Percentiles rank a stretch among this genome's conserved stretches.
Conservation (phyloP, 1,140 invertebrate species). For the honey bee (Apis mellifera) region Amel_HAv3.1 CM009938.2:12175001-12175500, state of each 20-base stretch:
- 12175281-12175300: neutral
- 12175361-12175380: conserved; percentile 64
- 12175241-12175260: conserved; percentile 43
- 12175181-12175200: neutral
- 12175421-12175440: conserved; percentile 51
- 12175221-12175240: conserved; percentile 19
- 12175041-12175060: conserved; percentile 40
- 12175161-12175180: neutral
- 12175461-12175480: conserved; percentile 35
- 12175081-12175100: neutral
- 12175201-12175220: conserved; percentile 8
- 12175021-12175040: conserved; percentile 8
- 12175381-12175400: conserved; percentile 68
- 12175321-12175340: conserved; percentile 37
- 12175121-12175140: neutral
- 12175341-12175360: conserved; percentile 49
- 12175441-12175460: conserved; percentile 65
- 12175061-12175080: neutral
- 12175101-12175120: neutral
- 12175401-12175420: conserved; percentile 74
- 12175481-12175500: conserved; percentile 70
- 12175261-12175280: conserved; percentile 14
- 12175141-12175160: conserved; percentile 7
- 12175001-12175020: conserved; percentile 46
- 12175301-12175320: conserved; percentile 37